Percentiles rank a stretch among this genome's conserved stretches.
These are phyloP conservation scores for Macropus fuliginosus DNA, from an alignment of 2,797 vertebrate species.

Conservation along the genomic window DNA sequence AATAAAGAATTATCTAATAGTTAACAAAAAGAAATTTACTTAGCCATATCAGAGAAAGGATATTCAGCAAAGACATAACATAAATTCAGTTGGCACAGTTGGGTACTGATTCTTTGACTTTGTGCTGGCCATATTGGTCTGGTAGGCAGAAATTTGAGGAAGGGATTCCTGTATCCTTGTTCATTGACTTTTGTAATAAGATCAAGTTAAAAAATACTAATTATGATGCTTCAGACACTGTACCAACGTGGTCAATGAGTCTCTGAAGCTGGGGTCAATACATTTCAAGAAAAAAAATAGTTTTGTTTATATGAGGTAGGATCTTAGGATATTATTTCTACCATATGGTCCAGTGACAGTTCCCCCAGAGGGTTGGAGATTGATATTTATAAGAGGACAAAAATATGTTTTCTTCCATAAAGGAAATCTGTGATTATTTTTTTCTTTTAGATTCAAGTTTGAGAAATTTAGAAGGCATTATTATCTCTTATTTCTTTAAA, in stretches of 20 bases:
- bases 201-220: neutral
- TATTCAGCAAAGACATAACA: neutral
- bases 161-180: neutral
- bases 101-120: neutral
- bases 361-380: neutral
- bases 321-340: neutral
- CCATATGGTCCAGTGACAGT: neutral
- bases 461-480: neutral
- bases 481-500: neutral
- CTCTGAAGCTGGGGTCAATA: neutral
- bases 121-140: neutral
- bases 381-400: neutral
- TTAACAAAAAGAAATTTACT: neutral
- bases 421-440: conserved; percentile 8
- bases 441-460: neutral
- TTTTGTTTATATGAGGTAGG: neutral
- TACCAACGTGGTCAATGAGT: neutral
- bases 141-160: neutral
- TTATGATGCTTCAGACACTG: neutral
- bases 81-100: neutral
- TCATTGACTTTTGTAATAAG: neutral
- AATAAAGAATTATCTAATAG: neutral
- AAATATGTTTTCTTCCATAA: neutral
- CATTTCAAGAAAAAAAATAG: neutral
- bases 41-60: neutral